These are phyloP conservation scores for Hetaerina americana DNA, from an alignment of 1,140 invertebrate genomes.

Conservation along the genomic window DNA sequence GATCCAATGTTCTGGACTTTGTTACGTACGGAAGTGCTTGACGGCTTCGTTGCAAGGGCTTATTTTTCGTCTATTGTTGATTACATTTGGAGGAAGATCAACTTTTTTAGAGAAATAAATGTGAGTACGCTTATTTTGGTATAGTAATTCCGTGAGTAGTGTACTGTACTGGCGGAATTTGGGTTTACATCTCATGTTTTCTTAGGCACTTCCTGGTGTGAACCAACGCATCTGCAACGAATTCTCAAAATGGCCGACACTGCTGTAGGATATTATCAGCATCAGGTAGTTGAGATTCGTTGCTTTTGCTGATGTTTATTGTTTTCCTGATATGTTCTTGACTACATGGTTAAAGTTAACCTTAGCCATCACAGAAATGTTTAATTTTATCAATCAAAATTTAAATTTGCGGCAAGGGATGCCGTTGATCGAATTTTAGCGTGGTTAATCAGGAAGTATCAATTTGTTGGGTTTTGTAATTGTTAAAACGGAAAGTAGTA, in stretches of 20 bases:
- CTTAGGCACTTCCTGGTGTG: neutral
- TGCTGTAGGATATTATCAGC: neutral
- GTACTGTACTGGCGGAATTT: neutral
- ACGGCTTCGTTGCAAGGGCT: conserved; percentile 43
- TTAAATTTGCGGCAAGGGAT: too few species aligned
- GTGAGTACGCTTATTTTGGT: conserved; percentile 29
- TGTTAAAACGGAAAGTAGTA: too few species aligned
- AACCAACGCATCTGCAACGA: neutral
- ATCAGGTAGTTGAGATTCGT: neutral
- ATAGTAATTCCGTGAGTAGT: conserved; percentile 8
- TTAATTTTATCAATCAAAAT: too few species aligned
- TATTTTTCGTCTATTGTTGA: conserved; percentile 39
- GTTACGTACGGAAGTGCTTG: conserved; percentile 40
- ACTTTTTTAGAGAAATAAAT: conserved; percentile 34
- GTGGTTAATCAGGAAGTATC: too few species aligned
- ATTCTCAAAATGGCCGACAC: neutral
- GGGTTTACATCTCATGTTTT: neutral
- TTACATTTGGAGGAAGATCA: conserved; percentile 41
- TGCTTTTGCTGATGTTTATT: neutral
- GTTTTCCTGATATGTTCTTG: too few species aligned
- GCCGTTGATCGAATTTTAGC: too few species aligned
- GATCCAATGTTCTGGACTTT: conserved; percentile 48
- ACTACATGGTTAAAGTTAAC: too few species aligned
- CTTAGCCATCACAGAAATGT: too few species aligned
- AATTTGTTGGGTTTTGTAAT: too few species aligned